A percentile compares a stretch with the other conserved stretches of the same genome.
Evolutionary conservation across 2,888 invertebrate genomes (phyloP).

Genomic region (Eristalinus sepulchralis): DNA sequence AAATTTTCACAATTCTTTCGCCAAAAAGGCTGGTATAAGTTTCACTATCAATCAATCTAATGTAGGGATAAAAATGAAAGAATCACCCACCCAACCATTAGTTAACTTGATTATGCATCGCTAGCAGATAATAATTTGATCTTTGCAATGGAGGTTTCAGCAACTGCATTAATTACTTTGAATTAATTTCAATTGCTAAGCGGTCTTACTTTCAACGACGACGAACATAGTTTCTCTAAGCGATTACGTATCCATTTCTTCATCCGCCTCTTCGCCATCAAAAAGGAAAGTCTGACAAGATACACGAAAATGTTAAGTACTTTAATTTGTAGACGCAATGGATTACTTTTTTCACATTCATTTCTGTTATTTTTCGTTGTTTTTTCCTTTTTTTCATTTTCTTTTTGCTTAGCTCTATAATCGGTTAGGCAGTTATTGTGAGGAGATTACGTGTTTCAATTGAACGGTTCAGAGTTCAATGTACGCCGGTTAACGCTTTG

Average conservation of each 20-base stretch:
- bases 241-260: background rate
- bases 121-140: background rate
- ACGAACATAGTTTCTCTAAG: background rate
- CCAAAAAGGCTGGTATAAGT: too few species aligned
- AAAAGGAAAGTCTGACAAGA: slow-evolving; percentile 15
- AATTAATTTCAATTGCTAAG: slow-evolving; percentile 15
- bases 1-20: too few species aligned
- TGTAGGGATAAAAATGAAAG: background rate
- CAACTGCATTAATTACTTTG: background rate
- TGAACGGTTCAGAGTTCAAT: slow-evolving; percentile 30
- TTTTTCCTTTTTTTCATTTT: background rate
- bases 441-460: slow-evolving; percentile 32
- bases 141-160: background rate
- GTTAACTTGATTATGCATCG: background rate
- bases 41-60: too few species aligned
- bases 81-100: background rate
- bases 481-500: slow-evolving; percentile 10
- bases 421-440: slow-evolving; percentile 19
- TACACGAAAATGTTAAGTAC: slow-evolving; percentile 11
- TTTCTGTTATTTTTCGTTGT: background rate
- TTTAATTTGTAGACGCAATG: slow-evolving; percentile 6
- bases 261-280: background rate
- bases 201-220: slow-evolving; percentile 13
- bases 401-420: background rate
- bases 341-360: background rate